phyloP scores from a whole-genome alignment of 1,140 invertebrate species.

The Zaprionus inermis region DNA sequence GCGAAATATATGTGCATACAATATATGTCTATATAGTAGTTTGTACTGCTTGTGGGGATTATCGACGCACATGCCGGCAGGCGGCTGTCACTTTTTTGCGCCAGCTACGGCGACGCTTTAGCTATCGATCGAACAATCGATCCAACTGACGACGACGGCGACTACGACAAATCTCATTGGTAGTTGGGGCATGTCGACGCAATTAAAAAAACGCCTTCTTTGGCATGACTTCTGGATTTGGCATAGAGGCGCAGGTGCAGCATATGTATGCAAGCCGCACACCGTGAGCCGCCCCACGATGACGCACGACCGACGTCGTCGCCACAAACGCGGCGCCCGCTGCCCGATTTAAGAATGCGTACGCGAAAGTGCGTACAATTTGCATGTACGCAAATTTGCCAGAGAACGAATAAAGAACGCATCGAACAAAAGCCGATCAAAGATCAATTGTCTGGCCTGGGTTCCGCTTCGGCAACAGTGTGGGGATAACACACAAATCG shows the following conservation, averaged over 20 bases:
- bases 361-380: slow-evolving; percentile 63
- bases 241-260: slow-evolving; percentile 76
- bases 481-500: not conserved
- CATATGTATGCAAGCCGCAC: slow-evolving; percentile 70
- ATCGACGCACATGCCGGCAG: not conserved
- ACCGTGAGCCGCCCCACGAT: slow-evolving; percentile 26
- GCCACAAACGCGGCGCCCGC: slow-evolving; percentile 30
- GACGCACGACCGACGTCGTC: slow-evolving; percentile 57
- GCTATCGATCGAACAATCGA: slow-evolving; percentile 62
- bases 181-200: slow-evolving; percentile 70
- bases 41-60: not conserved
- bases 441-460: slow-evolving; percentile 58
- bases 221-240: slow-evolving; percentile 67
- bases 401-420: slow-evolving; percentile 51
- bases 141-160: slow-evolving; percentile 42
- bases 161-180: slow-evolving; percentile 53
- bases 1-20: slow-evolving; percentile 2
- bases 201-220: slow-evolving; percentile 80
- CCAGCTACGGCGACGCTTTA: slow-evolving; percentile 27
- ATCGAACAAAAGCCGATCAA: slow-evolving; percentile 67
- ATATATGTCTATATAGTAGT: not conserved
- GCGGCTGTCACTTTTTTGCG: slow-evolving; percentile 9
- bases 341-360: slow-evolving; percentile 25
- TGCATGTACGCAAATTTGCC: slow-evolving; percentile 65
- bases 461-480: slow-evolving; percentile 6